Evolutionary conservation across 2,888 invertebrate species (phyloP), one percentile per base, ranked within the genome.

Genomic region (Trissonchulus latispiculum): DNA sequence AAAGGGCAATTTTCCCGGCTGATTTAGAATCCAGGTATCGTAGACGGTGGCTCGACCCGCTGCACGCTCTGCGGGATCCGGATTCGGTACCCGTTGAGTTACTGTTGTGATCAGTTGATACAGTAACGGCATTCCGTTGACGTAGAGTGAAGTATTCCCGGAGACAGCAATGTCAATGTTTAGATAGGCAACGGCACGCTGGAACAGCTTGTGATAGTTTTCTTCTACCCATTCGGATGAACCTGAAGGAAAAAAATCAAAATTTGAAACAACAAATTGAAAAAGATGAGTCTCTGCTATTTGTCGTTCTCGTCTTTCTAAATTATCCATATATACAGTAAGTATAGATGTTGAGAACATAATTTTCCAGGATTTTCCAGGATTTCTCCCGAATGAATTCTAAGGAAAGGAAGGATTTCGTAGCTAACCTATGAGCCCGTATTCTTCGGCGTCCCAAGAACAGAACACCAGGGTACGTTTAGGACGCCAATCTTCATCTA

Each of bases 121-220:
- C 1, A 73, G 61, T 15, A 23, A 8, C 15, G 73, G 73, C 3
- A 29, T 28, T 2, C 33, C 71, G 18, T 72, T n/a, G 18, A 35
- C 31, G 23, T 3, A 72, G n/a, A 73, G 31, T 32, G 48, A 31
- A n/a, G 73, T 66, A 70, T 81, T 82, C 29, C 78, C 78, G 31
- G 76, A 73, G 68, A 82, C 76, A 2, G 78, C 77, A 66, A 77
- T 78, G 76, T 85, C 85, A 74, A 85, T 80, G 76, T 85, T 85
- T 23, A 85, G 80, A 75, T 85, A 85, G 23, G 84, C 84, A 29
- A 85, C 83, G 15, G 84, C 78, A 15, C 77, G 71, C 1, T 70
- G 71, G 32, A 62, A 37, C 1, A 76, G 48, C 18, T 72, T 29
- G 1, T 72, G 33, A 62, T 67, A 37, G 48, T 66, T 67, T 36